A percentile compares a stretch with the other conserved stretches of the same genome.
Conservation (phyloP, 2,797 vertebrate genomes). For the Macroramphosus scolopax region DNA sequence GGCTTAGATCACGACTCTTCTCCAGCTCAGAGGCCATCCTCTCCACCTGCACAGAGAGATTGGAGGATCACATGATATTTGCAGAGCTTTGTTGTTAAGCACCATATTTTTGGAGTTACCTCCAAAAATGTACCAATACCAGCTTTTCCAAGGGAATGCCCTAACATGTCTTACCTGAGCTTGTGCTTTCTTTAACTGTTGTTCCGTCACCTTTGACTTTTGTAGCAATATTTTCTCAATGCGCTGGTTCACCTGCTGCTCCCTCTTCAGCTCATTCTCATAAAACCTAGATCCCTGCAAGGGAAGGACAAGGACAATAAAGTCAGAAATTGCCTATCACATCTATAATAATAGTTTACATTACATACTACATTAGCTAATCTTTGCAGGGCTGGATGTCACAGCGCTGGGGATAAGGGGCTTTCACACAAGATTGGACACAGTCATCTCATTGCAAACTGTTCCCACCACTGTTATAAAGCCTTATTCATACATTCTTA, state of each 20-base stretch:
- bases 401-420: slow-evolving; percentile 4
- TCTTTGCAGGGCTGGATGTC: slow-evolving; percentile 10
- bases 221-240: slow-evolving; percentile 92
- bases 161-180: slow-evolving; percentile 53
- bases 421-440: slow-evolving; percentile 26
- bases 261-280: slow-evolving; percentile 91
- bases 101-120: neutral
- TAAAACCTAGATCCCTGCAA: slow-evolving; percentile 91
- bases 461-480: slow-evolving; percentile 6
- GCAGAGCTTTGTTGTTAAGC: neutral
- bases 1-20: slow-evolving; percentile 81
- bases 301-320: slow-evolving; percentile 11
- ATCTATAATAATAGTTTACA: slow-evolving; percentile 16
- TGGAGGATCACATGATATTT: neutral
- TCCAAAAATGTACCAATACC: neutral
- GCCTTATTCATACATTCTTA: neutral
- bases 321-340: slow-evolving; percentile 8
- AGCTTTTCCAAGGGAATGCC: neutral
- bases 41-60: slow-evolving; percentile 78
- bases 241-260: slow-evolving; percentile 91
- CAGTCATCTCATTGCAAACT: slow-evolving; percentile 7
- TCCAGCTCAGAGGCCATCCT: slow-evolving; percentile 81
- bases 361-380: neutral
- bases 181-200: slow-evolving; percentile 86
- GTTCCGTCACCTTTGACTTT: slow-evolving; percentile 84